Percentiles rank a stretch among this genome's conserved stretches.
phyloP scores from a whole-genome alignment of 2,113 vertebrate genomes.

The Hippolais icterina region DNA sequence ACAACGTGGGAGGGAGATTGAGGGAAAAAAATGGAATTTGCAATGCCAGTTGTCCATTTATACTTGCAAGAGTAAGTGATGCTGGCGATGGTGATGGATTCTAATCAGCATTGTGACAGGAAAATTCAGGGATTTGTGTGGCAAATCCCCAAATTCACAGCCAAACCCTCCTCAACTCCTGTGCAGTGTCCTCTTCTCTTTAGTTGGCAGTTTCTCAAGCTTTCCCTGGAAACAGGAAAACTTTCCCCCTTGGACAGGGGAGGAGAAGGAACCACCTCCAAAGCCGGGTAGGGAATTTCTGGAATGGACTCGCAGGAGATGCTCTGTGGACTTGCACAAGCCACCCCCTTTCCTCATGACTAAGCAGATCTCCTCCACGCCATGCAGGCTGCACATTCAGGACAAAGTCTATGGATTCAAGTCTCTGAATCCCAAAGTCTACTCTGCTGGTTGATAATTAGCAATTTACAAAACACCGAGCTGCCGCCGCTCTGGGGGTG shows the following conservation, averaged over 20 bases:
- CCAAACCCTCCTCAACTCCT: background rate
- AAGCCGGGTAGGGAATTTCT: background rate
- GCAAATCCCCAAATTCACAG: background rate
- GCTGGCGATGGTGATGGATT: background rate
- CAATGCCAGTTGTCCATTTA: background rate
- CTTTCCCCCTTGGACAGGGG: background rate
- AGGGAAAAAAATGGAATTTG: background rate
- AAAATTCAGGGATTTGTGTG: background rate
- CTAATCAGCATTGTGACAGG: background rate
- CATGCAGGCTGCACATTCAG: conserved; percentile 48
- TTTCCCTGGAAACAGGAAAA: background rate
- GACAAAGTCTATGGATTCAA: conserved; percentile 65
- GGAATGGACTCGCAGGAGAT: background rate
- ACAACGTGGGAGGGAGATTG: background rate
- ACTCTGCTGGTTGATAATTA: conserved; percentile 67
- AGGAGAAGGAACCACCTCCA: background rate
- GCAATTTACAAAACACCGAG: conserved; percentile 23
- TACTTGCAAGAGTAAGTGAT: background rate
- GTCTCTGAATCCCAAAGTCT: conserved; percentile 60
- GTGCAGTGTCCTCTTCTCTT: background rate
- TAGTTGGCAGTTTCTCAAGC: background rate
- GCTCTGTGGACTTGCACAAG: conserved; percentile 12
- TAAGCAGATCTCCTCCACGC: conserved; percentile 55
- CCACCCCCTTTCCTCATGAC: conserved; percentile 38
- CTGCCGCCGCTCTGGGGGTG: background rate